Conservation (phyloP, 2,113 vertebrate species). For the Numenius arquata region DNA sequence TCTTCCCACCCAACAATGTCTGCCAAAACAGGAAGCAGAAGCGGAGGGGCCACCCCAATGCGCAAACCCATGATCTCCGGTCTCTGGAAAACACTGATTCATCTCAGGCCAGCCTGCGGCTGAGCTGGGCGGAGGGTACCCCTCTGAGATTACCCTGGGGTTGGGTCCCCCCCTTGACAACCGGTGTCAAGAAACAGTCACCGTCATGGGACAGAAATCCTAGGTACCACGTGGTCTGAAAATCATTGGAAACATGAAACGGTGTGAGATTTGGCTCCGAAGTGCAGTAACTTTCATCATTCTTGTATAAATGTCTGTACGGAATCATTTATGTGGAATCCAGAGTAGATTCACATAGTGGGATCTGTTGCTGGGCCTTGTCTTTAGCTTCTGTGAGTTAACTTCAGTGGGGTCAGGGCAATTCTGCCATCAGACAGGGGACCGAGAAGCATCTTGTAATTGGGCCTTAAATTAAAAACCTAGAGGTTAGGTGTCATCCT, state of each 20-base stretch:
- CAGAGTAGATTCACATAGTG: not conserved
- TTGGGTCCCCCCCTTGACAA: not conserved
- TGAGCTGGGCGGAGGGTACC: not conserved
- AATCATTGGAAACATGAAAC: not conserved
- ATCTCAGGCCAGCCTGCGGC: not conserved
- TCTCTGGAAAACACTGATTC: not conserved
- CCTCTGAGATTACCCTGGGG: not conserved
- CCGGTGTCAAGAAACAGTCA: not conserved
- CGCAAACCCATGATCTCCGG: not conserved
- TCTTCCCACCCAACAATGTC: not conserved
- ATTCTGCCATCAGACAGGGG: not conserved
- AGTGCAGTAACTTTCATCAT: not conserved
- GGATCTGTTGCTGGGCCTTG: not conserved
- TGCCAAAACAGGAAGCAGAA: conserved; percentile 10
- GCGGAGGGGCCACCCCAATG: accelerated
- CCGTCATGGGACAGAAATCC: not conserved
- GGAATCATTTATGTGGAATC: not conserved
- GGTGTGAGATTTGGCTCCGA: not conserved
- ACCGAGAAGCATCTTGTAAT: not conserved
- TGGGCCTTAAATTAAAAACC: not conserved
- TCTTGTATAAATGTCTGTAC: not conserved
- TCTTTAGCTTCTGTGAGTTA: not conserved
- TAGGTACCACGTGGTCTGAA: not conserved
- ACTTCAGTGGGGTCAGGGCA: not conserved
- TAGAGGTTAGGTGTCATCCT: not conserved